Evolutionary conservation across 2,797 vertebrate species (phyloP), one percentile per base, ranked within the genome.

Genomic region (Sebastes itinus): DNA sequence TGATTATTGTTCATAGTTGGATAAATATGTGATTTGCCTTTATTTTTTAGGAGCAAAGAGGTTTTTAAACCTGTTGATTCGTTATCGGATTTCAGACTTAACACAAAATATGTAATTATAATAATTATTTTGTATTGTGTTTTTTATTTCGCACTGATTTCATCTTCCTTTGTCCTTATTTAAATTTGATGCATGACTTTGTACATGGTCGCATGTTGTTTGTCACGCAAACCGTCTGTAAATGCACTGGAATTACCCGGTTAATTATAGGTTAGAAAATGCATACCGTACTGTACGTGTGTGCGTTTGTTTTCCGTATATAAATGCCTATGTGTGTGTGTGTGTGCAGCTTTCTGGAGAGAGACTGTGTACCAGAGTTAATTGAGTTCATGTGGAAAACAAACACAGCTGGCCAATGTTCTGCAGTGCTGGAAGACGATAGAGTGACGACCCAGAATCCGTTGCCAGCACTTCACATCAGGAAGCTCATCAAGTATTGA

Each of bases 401-500:
- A 91, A 90, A 91, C 87, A 89, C 87, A 91, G 87, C 82, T 91
- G 85, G 81, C 78, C 75, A 49, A 14, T 28, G 65, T 78, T 82
- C 66, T 77, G 72, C 78, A 33, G 65, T 13, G 71, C 76, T 81
- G 80, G 69, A 81, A 56, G 77, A 65, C 9, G 61, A 81, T n/a
- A 56, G 78, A 83, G 32, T 63, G 73, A 82, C 20, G 42, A 65
- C 49, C 81, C 27, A 58, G 52, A 78, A 81, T 83, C 79, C 27
- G 69, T 66, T 81, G 59, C 77, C 84, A 77, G 81, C 82, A 73
- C 83, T 87, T 85, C 77, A 80, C 84, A 81, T 86, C 82, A 84
- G 81, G 87, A 89, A 88, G 71, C 87, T 92, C 91, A 90, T 91
- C 85, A 88, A 90, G 81, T 83, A 84, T 87, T 87, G 60, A 87